Evolutionary conservation across 1,140 invertebrate species (phyloP), one percentile per base, ranked within the genome.

Genomic region (Nomia melanderi): DNA sequence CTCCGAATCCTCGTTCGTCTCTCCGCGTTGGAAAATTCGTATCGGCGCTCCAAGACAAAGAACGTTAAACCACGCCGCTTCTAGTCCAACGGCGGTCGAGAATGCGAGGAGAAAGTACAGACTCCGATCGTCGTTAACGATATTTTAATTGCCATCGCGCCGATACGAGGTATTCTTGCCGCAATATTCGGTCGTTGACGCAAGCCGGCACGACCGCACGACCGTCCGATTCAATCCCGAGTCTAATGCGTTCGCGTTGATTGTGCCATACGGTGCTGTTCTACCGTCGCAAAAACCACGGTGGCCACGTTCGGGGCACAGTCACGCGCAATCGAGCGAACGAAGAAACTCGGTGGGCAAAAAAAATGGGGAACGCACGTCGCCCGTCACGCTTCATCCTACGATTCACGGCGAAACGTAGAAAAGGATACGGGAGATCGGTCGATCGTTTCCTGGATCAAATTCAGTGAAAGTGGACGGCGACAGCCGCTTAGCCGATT

Each of bases 381-480:
- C 23, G 57, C 5, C 25, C 29, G 7, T 29, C 70, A 47, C 53
- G 54, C 17, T 23, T 25, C 33, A 12, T 20, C 27, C 14, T 57
- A 33, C 11, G 23, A 57, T 47, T 8, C 17, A 20, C 20, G 20
- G 36, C 54, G 39, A 8, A 1, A 36, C 3, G 0, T 44, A 0
- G 67, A 36, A 29, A 63, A 53, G 23, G 29, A 33, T 8, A 3
- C 3, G 3, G 33, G 17, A 41, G 11, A 1, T 12, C 23, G 20
- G 11, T 29, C 8, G 50, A 54, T 57, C 47, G 9, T 27, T 50
- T 53, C 60, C 66, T 39, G 41, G 62, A 47, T 65, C 75, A 63
- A 66, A 84, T 77, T 27, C 67, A 66, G 78, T 80, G 82, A 84
- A 84, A 84, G 82, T 84, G 53, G 9, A 25, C 12, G 72, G 50